Evolutionary conservation across 2,113 vertebrate genomes (phyloP).

Genomic region (Okapia johnstoni): DNA sequence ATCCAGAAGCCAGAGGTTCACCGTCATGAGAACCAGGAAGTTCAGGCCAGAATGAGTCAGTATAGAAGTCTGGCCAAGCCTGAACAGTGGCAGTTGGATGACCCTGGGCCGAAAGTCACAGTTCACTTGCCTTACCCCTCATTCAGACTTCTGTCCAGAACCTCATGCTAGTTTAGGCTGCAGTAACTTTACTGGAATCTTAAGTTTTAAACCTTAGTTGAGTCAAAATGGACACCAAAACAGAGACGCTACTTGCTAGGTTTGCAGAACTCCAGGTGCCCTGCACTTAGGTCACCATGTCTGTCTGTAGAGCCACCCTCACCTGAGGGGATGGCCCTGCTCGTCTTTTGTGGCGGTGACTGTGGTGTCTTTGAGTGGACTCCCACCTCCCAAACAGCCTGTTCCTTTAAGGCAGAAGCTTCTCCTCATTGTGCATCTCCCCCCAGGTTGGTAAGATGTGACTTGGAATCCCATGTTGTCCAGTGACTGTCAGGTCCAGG

Average conservation of each 20-base stretch:
- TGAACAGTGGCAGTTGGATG: neutral
- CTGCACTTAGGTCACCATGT: neutral
- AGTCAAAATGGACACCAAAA: constrained; percentile 6
- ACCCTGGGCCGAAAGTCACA: neutral
- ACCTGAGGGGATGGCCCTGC: neutral
- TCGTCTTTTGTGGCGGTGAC: neutral
- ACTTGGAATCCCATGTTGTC: constrained; percentile 2
- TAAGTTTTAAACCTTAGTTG: neutral
- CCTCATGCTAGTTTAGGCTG: constrained; percentile 37
- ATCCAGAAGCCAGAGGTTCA: constrained; percentile 45
- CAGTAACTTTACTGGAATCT: constrained; percentile 11
- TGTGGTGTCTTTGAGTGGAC: neutral
- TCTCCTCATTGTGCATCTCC: neutral
- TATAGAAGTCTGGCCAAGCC: constrained; percentile 32
- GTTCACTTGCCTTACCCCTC: constrained; percentile 58
- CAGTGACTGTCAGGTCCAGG: constrained; percentile 7
- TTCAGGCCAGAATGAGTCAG: constrained; percentile 38
- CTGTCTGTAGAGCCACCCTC: neutral
- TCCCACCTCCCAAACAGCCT: neutral
- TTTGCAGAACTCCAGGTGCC: neutral
- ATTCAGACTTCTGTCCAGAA: constrained; percentile 5
- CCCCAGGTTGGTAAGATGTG: neutral
- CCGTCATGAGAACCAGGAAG: neutral
- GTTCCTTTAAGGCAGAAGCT: neutral
- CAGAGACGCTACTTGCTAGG: constrained; percentile 26